A percentile compares a stretch with the other conserved stretches of the same genome.
These are phyloP conservation scores for Xestia c-nigrum DNA, from an alignment of 2,888 invertebrate genomes.

Conservation along the genomic window DNA sequence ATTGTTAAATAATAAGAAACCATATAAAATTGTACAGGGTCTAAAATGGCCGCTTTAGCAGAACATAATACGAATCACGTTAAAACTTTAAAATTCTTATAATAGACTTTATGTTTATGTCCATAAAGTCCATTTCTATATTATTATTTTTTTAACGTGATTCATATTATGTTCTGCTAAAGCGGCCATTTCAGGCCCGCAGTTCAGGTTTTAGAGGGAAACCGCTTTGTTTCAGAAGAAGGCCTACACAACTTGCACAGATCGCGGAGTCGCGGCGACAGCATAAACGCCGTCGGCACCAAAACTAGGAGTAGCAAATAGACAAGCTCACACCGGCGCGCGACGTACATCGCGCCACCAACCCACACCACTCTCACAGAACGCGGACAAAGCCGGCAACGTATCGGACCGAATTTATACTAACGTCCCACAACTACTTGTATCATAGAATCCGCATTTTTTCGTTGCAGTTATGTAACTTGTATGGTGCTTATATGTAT, in stretches of 20 bases:
- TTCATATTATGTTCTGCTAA: too few relatives aligned
- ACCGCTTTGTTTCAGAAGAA: constrained; percentile 89
- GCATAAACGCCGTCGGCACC: constrained; percentile 93
- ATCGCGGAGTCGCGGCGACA: constrained; percentile 95
- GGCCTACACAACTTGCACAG: constrained; percentile 93
- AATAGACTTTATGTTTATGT: too few relatives aligned
- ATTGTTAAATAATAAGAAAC: neutral
- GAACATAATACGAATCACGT: too few relatives aligned
- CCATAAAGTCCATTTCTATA: too few relatives aligned
- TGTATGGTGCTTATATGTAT: constrained; percentile 86
- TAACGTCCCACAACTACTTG: constrained; percentile 77
- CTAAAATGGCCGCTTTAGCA: too few relatives aligned
- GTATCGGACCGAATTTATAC: constrained; percentile 82
- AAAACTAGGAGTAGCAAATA: constrained; percentile 87
- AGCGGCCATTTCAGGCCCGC: too few relatives aligned
- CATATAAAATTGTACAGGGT: neutral
- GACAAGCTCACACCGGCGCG: constrained; percentile 58
- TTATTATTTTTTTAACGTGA: too few relatives aligned
- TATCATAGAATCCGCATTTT: constrained; percentile 71
- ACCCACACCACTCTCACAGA: constrained; percentile 59
- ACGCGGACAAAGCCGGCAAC: constrained; percentile 72
- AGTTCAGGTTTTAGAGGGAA: constrained; percentile 65
- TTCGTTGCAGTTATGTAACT: constrained; percentile 84
- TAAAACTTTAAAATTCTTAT: too few relatives aligned
- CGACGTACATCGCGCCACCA: constrained; percentile 68